Evolutionary conservation across 2,888 invertebrate genomes (phyloP), one percentile per base, ranked within the genome.

Genomic region (Phortica magna): DNA sequence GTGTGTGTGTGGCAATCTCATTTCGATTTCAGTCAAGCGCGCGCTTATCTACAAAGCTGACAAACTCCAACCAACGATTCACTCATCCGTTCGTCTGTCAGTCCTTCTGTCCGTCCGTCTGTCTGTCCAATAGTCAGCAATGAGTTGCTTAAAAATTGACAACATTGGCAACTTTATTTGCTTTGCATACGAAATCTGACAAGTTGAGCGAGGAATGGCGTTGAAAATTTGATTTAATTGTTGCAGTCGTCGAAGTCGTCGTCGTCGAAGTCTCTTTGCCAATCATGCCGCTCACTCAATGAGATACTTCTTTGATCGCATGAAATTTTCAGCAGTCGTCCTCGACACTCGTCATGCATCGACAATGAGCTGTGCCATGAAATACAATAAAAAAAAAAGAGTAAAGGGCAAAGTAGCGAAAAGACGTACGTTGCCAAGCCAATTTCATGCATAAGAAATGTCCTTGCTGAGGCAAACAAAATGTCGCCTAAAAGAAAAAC

Each of bases 221-320:
- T n/a, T 68, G 68, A 68, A 68, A 68, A 68, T 68, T 68, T 68
- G 68, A 68, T 68, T 68, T 68, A 68, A 68, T 68, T 68, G 48
- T 48, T 68, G 43, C 68, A 17, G 68, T 14, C 10, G 68, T 14
- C 10, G 43, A 19, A 39, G 14, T 59, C n/a, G n/a, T n/a, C 10
- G 43, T 19, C 10, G 14, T 59, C 31, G 31, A 17, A 55, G 12
- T 55, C 7, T 17, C 55, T 55, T 12, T 55, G 17, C n/a, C 17
- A 17, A 14, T 7, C 55, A 17, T 55, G 1, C n/a, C 14, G 31
- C 31, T 31, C 31, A 31, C 31, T 31, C 31, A 31, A 31, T 31
- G 31, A 31, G 31, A 31, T 31, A 31, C 31, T 31, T 31, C 31
- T 31, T 31, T 31, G 31, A 4, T 31, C 31, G 55, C 55, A 55